Base-by-base conservation (phyloP, 2,113 vertebrate species). In the Panurus biarmicus region DNA sequence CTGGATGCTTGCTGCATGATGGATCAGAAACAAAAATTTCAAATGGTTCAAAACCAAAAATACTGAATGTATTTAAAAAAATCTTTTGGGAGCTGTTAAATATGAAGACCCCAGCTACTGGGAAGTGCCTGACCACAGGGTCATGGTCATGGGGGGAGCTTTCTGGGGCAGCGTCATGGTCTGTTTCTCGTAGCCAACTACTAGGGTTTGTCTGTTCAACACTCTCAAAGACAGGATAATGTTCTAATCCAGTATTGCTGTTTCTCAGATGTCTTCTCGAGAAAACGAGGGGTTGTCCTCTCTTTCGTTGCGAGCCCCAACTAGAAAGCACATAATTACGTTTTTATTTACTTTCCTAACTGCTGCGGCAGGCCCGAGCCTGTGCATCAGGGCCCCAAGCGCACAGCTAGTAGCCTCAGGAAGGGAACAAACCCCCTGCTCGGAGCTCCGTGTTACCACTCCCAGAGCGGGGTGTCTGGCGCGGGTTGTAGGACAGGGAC, bases 321-420 rank as follows among this genome's bases (percentile, higher is more conserved):
- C 75, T 91, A 38, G 77, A 94, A 72, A 5, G 24, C 51, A 36
- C 33, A 25, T 53, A 67, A 82, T 78, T 78, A 54, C 40, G 3
- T 47, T 91, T 93, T 60, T 78, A 81, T 89, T 92, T 96, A 89
- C 65, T 89, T 91, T 60, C 44, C 40, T 22, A 57, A 8, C 14
- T 50, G 73, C 80, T 40, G 83, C 26, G 17, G 94, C 93, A 96
- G 87, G 80, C 88, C 75, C 45, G 14, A 79, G 85, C 94, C 73
- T 80, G 74, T 47, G 69, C 83, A 35, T 5, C 47, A 31, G 38
- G 36, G 71, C 58, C 26, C 33, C 9, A 24, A 79, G 56, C 8
- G 48, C 71, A 64, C 5, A 12, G 57, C 2, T 53, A 14, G 47
- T 38, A 79, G 58, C 45, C 57, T 40, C 58, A 10, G 11, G 33